phyloP scores from a whole-genome alignment of 2,888 invertebrate genomes.

The Lepidonotus clava region DNA sequence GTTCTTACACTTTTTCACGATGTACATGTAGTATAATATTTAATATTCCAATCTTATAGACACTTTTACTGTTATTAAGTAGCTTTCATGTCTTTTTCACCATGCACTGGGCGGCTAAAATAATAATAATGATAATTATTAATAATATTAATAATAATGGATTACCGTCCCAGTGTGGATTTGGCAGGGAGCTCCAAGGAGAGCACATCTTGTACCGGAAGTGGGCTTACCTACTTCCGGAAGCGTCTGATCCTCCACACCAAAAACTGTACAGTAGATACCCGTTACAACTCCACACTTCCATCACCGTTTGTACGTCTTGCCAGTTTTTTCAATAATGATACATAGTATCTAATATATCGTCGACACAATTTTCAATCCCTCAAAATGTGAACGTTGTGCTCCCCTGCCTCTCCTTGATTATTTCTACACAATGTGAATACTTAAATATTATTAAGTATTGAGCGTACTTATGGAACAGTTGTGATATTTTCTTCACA shows the following conservation, averaged over 20 bases:
- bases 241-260: slow-evolving; percentile 31
- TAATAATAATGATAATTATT: no score
- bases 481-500: slow-evolving; percentile 41
- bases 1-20: slow-evolving; percentile 52
- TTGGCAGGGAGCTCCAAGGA: slow-evolving; percentile 43
- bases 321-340: slow-evolving; percentile 46
- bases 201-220: slow-evolving; percentile 46
- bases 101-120: neutral
- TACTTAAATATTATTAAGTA: neutral
- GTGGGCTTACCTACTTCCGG: slow-evolving; percentile 32
- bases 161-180: slow-evolving; percentile 14
- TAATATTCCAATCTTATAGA: slow-evolving; percentile 38
- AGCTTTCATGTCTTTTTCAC: slow-evolving; percentile 53
- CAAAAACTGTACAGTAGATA: slow-evolving; percentile 45
- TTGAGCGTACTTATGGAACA: no score
- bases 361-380: slow-evolving; percentile 28
- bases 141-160: no score
- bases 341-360: slow-evolving; percentile 24
- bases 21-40: slow-evolving; percentile 50
- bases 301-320: slow-evolving; percentile 50
- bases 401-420: neutral
- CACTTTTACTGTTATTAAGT: slow-evolving; percentile 39
- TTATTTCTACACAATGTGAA: neutral
- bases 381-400: slow-evolving; percentile 25
- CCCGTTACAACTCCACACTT: slow-evolving; percentile 16